Evolutionary conservation across 1,140 invertebrate species (phyloP), one percentile per base, ranked within the genome.

Genomic region (Drosophila ohnishii): DNA sequence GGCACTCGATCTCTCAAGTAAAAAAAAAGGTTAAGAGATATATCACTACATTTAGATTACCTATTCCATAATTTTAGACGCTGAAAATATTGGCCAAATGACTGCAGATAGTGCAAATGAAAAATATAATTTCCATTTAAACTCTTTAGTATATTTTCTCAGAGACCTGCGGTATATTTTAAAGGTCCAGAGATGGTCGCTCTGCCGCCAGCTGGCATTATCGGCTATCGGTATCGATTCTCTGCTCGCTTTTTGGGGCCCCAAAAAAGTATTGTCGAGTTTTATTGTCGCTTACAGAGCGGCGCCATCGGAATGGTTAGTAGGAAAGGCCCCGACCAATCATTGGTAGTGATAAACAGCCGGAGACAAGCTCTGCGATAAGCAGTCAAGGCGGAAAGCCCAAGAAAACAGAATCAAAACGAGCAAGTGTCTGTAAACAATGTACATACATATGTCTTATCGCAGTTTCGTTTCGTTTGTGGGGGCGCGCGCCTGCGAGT

Each of bases 241-340:
- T 58, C 25, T 58, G 60, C 35, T 28, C 16, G 57, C 11, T 58
- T 35, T 22, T 53, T 58, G 13, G 51, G 35, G 34, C 13, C 50
- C 8, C 5, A 40, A 62, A 40, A 30, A 62, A 53, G 25, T 39
- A 13, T 7, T 19, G 22, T 59, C 16, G 10, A 16, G 30, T 32
- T 63, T 37, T 58, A 59, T 63, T 63, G 39, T 62, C 16, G 48
- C 16, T 16, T 16, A 25, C 42, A 22, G 32, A 50, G 25, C 19
- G 72, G 28, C 71, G 67, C 35, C 64, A 60, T 34, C 77, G 67
- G 45, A 85, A 71, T 85, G 81, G 81, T 85, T 48, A 80, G 77
- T 85, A 42, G 34, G 9, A 13, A 60, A 67, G 28, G 53, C 16
- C n/a, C 10, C 16, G 47, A 14, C 32, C 63, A 65, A 39, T 32